Percentiles rank a stretch among this genome's conserved stretches.
These are phyloP conservation scores for Cyprinodon diabolis DNA, from an alignment of 2,797 vertebrate genomes.

Conservation along the genomic window DNA sequence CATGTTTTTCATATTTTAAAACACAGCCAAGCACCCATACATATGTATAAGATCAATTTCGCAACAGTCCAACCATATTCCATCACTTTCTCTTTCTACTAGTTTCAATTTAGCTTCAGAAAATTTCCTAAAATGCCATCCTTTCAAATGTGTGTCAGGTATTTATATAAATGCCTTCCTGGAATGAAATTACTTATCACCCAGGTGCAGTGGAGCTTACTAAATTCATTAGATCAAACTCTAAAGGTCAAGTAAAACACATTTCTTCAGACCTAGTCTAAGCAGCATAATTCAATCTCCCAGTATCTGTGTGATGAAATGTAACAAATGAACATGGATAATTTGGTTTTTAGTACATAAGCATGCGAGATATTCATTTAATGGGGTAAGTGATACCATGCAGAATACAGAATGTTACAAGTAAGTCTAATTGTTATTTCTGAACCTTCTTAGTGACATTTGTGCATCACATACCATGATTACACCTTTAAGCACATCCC, in stretches of 20 bases:
- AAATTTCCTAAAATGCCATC: constrained; percentile 18
- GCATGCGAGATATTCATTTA: constrained; percentile 23
- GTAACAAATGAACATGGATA: constrained; percentile 24
- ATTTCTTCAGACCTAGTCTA: background rate
- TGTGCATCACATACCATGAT: background rate
- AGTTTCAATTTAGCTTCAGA: constrained; percentile 27
- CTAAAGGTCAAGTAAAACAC: constrained; percentile 14
- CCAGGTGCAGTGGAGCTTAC: constrained; percentile 14
- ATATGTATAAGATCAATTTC: background rate
- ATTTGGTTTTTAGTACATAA: constrained; percentile 22
- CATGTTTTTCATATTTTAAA: background rate
- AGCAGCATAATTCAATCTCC: background rate
- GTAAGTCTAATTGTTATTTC: background rate
- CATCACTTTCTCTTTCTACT: constrained; percentile 8
- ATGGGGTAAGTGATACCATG: constrained; percentile 1
- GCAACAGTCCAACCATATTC: background rate
- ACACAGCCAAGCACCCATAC: background rate
- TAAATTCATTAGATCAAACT: constrained; percentile 16
- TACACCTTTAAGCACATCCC: background rate
- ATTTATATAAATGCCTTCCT: constrained; percentile 2
- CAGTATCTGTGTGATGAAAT: constrained; percentile 11
- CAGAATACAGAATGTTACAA: background rate
- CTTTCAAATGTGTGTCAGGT: constrained; percentile 2
- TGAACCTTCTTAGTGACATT: background rate
- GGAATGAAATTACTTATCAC: constrained; percentile 14